Percentiles rank a stretch among this genome's conserved stretches.
Conservation (phyloP, 2,113 vertebrate genomes). For the Tamias sibiricus region DNA sequence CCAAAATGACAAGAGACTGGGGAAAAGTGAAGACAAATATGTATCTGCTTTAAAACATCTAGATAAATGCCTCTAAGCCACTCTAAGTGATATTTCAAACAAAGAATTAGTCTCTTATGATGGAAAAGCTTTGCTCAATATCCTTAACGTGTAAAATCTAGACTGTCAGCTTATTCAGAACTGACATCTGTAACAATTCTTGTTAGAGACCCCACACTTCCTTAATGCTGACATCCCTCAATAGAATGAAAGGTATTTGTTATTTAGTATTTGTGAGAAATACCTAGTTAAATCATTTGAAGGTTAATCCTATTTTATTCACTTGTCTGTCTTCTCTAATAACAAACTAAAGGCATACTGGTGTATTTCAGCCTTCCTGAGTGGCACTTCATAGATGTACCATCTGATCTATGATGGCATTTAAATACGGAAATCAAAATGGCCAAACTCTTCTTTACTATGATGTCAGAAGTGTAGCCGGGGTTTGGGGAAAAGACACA, state of each 20-base stretch:
- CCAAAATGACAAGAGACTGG: conserved; percentile 16
- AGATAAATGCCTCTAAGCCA: conserved; percentile 8
- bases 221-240: conserved; percentile 17
- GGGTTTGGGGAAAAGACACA: neutral
- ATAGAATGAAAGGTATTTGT: conserved; percentile 68
- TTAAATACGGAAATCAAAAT: neutral
- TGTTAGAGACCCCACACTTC: neutral
- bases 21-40: neutral
- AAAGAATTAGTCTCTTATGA: conserved; percentile 36
- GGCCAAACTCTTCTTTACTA: neutral
- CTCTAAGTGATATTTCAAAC: conserved; percentile 51
- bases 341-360: conserved; percentile 1
- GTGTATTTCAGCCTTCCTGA: conserved; percentile 27
- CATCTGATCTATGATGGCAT: neutral
- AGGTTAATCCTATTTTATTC: conserved; percentile 69
- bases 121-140: neutral
- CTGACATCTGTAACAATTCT: neutral
- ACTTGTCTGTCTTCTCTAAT: conserved; percentile 56
- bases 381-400: neutral
- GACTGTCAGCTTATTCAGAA: neutral
- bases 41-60: conserved; percentile 13
- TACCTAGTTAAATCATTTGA: conserved; percentile 52
- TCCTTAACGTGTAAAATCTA: neutral
- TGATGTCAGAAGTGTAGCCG: neutral
- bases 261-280: conserved; percentile 56